phyloP scores from a whole-genome alignment of 2,797 vertebrate species.

The Myioborus miniatus region DNA sequence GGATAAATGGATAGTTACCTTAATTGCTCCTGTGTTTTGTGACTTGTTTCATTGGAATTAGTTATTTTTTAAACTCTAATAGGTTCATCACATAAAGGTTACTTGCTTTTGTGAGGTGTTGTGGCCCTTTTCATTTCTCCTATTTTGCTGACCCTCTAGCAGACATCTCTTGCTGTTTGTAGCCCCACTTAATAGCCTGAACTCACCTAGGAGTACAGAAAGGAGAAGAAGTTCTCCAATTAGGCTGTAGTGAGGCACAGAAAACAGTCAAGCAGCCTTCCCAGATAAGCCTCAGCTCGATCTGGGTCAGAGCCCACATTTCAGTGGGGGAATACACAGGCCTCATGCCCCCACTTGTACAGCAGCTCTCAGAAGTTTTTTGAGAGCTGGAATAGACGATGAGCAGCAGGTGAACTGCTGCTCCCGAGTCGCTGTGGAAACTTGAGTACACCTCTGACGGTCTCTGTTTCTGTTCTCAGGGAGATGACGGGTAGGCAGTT shows the following conservation, averaged over 20 bases:
- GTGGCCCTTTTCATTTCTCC: neutral
- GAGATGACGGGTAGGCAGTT: neutral
- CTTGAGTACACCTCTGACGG: neutral
- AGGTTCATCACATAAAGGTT: neutral
- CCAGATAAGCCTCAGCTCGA: neutral
- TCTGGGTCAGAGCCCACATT: neutral
- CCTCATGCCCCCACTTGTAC: rapidly evolving
- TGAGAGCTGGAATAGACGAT: neutral
- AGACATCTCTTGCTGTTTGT: neutral
- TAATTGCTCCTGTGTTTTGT: neutral
- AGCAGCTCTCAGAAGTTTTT: neutral
- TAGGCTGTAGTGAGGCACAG: neutral
- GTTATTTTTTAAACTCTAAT: neutral
- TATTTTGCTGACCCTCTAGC: neutral
- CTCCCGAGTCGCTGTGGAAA: neutral
- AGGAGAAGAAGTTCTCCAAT: neutral
- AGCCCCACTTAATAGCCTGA: neutral
- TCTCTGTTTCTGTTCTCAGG: neutral
- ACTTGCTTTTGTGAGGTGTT: neutral
- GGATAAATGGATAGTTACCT: neutral
- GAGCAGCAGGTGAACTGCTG: neutral
- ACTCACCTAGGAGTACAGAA: neutral
- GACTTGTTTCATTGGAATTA: neutral
- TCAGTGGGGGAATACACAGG: neutral
- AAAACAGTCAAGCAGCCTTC: neutral